Base-by-base conservation (phyloP, 2,888 invertebrate genomes). In the Galeruca laticollis region DNA sequence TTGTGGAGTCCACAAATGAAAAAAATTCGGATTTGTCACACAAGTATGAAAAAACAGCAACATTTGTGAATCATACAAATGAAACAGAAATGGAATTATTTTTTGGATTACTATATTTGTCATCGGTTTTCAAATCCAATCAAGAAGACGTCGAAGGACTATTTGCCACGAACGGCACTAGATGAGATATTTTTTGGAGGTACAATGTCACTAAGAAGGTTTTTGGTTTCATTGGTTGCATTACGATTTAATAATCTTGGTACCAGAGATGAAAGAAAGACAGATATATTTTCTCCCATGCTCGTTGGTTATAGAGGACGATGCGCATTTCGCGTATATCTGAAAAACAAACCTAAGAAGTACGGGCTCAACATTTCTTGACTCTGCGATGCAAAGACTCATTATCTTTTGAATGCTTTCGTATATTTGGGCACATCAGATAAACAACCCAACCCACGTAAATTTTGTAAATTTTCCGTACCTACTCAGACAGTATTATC, bases 221-320 rank as follows among this genome's bases (percentile, higher is more conserved):
- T 40, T 11, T 2, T 11, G n/a, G 11, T 37, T 37, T 40, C 11
- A 5, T 40, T 40, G 40, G n/a, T 40, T 40, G 40, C 40, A 40
- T 40, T 40, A 40, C n/a, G 40, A 40, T 40, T 40, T 40, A 11
- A 40, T 40, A 40, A 11, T 40, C 40, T 40, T 40, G 11, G n/a
- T 40, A 40, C 40, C 11, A n/a, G 40, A 13, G 13, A 40, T 40
- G 4, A n/a, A 40, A 40, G 40, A 40, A 35, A 35, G 11, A 11
- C 35, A 35, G 35, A 35, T 40, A 40, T 11, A 40, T 40, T 40
- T 11, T 40, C 37, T n/a, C n/a, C 35, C 35, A 35, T 60, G 60
- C 60, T 47, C 9, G 47, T 60, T 18, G 60, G 60, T 10, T 60
- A 47, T 47, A 40, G 60, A 26, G 47, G 47, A 20, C 20, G 26